Conservation (phyloP, 2,113 vertebrate species). For the Helogale parvula region DNA sequence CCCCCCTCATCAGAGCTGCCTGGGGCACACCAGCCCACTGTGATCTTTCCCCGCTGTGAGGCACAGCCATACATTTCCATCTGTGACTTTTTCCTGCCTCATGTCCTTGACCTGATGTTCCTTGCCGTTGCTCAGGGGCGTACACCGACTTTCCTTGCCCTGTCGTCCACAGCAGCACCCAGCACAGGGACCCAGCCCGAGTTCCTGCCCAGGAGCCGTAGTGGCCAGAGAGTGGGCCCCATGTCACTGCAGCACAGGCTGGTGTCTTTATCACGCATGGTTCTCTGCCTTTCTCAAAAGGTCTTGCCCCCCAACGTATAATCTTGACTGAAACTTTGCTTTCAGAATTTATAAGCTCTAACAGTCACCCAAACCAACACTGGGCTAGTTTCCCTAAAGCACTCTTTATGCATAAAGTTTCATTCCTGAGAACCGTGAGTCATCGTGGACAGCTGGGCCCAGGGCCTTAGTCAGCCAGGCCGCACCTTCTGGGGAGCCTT, state of each 20-base stretch:
- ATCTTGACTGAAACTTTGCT: conserved; percentile 32
- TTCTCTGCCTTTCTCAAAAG: neutral
- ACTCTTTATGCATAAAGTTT: conserved; percentile 28
- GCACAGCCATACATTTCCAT: neutral
- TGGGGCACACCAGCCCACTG: neutral
- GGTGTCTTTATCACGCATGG: neutral
- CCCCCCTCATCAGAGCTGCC: neutral
- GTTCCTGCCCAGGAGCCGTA: neutral
- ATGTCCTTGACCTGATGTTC: neutral
- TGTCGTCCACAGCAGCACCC: neutral
- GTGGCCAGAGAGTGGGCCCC: neutral
- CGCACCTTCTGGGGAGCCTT: neutral
- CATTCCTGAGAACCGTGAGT: conserved; percentile 41
- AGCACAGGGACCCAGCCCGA: neutral
- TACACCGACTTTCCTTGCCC: neutral
- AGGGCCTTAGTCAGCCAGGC: neutral
- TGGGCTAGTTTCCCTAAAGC: conserved; percentile 33
- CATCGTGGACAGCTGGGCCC: neutral
- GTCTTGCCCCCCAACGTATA: neutral
- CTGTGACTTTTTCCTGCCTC: neutral
- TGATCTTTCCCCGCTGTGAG: neutral
- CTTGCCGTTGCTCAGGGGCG: neutral
- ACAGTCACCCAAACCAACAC: neutral
- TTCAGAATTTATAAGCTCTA: conserved; percentile 25
- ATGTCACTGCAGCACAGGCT: too few species aligned